phyloP scores from a whole-genome alignment of 2,113 vertebrate genomes.

The Strix aluco region DNA sequence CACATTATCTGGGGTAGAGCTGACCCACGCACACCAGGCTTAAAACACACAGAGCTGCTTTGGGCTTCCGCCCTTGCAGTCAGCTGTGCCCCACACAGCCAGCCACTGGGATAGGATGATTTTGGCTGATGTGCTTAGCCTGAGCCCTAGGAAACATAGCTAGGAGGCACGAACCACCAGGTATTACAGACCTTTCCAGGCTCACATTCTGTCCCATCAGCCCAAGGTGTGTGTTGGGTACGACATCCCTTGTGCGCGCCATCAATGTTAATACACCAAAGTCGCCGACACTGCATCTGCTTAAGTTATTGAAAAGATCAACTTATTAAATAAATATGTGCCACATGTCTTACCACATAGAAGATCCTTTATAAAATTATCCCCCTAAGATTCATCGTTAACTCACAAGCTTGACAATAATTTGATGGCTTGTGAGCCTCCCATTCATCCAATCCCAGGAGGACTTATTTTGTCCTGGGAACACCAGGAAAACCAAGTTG shows the following conservation, averaged over 20 bases:
- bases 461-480: background rate
- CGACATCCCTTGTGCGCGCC: constrained; percentile 91
- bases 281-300: constrained; percentile 92
- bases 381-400: background rate
- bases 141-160: background rate
- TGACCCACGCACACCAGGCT: background rate
- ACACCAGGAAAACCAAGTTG: constrained; percentile 12
- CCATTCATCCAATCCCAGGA: background rate
- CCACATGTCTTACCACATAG: background rate
- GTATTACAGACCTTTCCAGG: constrained; percentile 86
- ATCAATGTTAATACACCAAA: constrained; percentile 94
- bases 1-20: background rate
- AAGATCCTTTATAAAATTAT: background rate
- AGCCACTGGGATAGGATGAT: background rate
- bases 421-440: background rate
- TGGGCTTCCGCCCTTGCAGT: background rate
- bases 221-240: constrained; percentile 98
- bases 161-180: background rate
- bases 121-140: background rate
- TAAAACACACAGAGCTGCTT: background rate
- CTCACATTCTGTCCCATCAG: constrained; percentile 94
- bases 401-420: background rate
- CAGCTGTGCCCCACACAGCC: background rate
- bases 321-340: background rate
- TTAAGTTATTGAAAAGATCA: constrained; percentile 29